These are phyloP conservation scores for Drosophila paulistorum DNA, from an alignment of 1,140 invertebrate genomes.

Conservation along the genomic window DNA sequence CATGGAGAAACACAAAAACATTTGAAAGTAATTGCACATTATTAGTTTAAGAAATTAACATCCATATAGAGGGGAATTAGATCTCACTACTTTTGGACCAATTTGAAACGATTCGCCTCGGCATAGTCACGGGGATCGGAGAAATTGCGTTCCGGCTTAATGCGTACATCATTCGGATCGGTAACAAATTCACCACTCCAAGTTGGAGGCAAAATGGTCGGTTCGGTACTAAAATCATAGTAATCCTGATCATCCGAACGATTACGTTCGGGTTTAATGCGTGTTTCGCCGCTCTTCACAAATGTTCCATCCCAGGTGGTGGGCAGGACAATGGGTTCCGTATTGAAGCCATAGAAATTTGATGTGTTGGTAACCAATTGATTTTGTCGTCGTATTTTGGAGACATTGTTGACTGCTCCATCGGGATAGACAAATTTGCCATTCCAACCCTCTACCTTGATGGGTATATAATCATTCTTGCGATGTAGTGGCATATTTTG, in stretches of 20 bases:
- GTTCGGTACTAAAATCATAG: constrained; percentile 63
- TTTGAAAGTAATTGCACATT: constrained; percentile 37
- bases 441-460: constrained; percentile 82
- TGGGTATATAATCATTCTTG: constrained; percentile 80
- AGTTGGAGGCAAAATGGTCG: constrained; percentile 67
- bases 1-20: constrained; percentile 47
- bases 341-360: constrained; percentile 77
- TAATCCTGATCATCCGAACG: constrained; percentile 76
- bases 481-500: constrained; percentile 63
- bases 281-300: constrained; percentile 64
- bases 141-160: constrained; percentile 75
- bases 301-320: constrained; percentile 79
- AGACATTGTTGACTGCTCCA: constrained; percentile 74
- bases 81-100: constrained; percentile 53
- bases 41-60: constrained; percentile 47
- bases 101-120: constrained; percentile 71
- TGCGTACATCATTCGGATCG: constrained; percentile 80
- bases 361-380: constrained; percentile 76
- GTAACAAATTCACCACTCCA: constrained; percentile 79
- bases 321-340: constrained; percentile 75
- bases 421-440: constrained; percentile 76
- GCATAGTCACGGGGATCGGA: constrained; percentile 79
- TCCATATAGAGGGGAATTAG: background rate
- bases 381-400: constrained; percentile 76
- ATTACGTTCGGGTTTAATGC: constrained; percentile 71